Percentiles rank a stretch among this genome's conserved stretches.
These are phyloP conservation scores for Plestiodon gilberti DNA, from an alignment of 2,113 vertebrate genomes.

Conservation along the genomic window DNA sequence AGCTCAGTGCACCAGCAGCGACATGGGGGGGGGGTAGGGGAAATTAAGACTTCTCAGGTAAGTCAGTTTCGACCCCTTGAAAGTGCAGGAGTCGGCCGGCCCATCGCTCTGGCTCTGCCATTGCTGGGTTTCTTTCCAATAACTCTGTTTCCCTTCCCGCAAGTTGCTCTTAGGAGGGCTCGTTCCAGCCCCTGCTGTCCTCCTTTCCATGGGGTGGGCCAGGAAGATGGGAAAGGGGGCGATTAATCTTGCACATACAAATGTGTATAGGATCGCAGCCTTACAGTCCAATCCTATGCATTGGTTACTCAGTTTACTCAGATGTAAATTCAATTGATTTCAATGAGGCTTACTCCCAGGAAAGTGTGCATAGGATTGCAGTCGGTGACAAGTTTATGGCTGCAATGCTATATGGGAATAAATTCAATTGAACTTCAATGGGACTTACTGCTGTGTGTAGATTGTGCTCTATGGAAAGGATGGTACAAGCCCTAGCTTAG, in stretches of 20 bases:
- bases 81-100: no score
- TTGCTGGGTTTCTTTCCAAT: not conserved
- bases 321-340: not conserved
- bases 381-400: no score
- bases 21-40: not conserved
- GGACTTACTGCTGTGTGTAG: no score
- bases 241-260: slow-evolving; percentile 14
- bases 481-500: not conserved
- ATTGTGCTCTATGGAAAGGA: no score
- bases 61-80: slow-evolving; percentile 27
- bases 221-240: not conserved
- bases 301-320: not conserved
- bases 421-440: no score
- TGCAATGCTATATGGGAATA: no score
- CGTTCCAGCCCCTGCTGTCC: not conserved
- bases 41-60: slow-evolving; percentile 52
- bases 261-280: not conserved
- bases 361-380: no score
- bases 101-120: not conserved
- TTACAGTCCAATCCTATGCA: no score
- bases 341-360: not conserved
- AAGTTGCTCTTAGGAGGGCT: slow-evolving; percentile 16
- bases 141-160: not conserved
- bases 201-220: not conserved
- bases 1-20: not conserved